Percentiles rank a stretch among this genome's conserved stretches.
Conservation (phyloP, 1,140 invertebrate species). For the Argopecten irradians region DNA sequence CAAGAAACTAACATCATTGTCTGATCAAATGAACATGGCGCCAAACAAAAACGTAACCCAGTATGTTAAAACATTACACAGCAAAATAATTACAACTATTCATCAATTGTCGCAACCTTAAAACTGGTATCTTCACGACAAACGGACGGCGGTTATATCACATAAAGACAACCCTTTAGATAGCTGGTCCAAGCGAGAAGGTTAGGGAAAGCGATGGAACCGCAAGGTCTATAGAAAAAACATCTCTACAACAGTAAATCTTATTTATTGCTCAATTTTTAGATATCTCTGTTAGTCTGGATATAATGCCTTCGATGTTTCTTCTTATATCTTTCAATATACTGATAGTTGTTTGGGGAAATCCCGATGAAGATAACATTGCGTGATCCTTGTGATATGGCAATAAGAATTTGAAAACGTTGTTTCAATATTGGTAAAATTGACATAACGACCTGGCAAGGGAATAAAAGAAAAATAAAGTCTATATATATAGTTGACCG, state of each 20-base stretch:
- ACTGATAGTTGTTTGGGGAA: not conserved
- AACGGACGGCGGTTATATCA: not conserved
- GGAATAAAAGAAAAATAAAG: no score
- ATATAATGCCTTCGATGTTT: not conserved
- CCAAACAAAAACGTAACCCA: not conserved
- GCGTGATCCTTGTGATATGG: not conserved
- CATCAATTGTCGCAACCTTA: not conserved
- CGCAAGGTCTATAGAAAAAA: not conserved
- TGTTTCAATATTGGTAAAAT: no score
- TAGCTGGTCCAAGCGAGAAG: not conserved
- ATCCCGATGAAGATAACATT: not conserved
- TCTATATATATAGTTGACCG: no score
- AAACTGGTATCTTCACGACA: not conserved
- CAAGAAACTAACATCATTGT: not conserved
- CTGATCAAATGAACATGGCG: conserved; percentile 13
- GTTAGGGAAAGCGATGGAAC: not conserved
- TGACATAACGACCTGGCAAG: no score
- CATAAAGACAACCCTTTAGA: not conserved
- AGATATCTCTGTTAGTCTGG: not conserved
- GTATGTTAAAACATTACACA: conserved; percentile 2
- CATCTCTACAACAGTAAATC: not conserved
- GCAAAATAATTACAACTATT: conserved; percentile 18
- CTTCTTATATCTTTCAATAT: not conserved
- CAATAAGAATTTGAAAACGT: no score
- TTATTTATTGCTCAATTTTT: not conserved